Conservation (phyloP, 2,888 invertebrate genomes). For the Thera obeliscata region DNA sequence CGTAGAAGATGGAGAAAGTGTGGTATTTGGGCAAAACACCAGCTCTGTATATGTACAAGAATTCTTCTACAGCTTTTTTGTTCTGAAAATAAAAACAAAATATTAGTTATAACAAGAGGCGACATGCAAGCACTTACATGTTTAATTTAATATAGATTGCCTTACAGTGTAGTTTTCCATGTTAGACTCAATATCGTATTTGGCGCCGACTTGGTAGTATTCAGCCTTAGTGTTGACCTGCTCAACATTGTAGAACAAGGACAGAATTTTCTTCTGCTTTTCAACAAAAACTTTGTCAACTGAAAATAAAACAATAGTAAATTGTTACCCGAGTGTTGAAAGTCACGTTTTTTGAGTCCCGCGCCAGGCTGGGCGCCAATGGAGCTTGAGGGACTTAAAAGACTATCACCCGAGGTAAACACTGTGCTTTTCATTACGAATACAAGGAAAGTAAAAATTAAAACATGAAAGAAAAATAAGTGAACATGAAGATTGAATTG, state of each 20-base stretch:
- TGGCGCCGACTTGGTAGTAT: conserved; percentile 65
- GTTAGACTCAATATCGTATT: conserved; percentile 68
- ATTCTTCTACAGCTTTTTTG: conserved; percentile 66
- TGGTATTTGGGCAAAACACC: conserved; percentile 78
- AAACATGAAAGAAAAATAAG: no score
- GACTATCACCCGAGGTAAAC: no score
- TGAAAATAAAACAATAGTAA: conserved; percentile 36
- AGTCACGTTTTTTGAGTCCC: no score
- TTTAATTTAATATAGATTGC: background rate
- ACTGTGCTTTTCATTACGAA: no score
- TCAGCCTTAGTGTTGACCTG: conserved; percentile 64
- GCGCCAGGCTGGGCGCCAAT: no score
- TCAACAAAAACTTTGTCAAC: conserved; percentile 54
- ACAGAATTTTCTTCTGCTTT: conserved; percentile 72
- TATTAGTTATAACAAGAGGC: background rate
- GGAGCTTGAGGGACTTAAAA: no score
- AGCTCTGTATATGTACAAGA: conserved; percentile 67
- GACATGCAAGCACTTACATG: background rate
- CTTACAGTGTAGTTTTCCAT: conserved; percentile 69
- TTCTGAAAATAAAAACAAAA: conserved; percentile 32
- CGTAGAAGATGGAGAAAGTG: conserved; percentile 80
- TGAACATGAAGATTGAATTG: no score
- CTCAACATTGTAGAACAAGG: conserved; percentile 73
- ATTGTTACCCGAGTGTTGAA: no score
- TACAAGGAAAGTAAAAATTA: no score